Evolutionary conservation across 1,140 invertebrate species (phyloP).

Genomic region (Penaeus chinensis): DNA sequence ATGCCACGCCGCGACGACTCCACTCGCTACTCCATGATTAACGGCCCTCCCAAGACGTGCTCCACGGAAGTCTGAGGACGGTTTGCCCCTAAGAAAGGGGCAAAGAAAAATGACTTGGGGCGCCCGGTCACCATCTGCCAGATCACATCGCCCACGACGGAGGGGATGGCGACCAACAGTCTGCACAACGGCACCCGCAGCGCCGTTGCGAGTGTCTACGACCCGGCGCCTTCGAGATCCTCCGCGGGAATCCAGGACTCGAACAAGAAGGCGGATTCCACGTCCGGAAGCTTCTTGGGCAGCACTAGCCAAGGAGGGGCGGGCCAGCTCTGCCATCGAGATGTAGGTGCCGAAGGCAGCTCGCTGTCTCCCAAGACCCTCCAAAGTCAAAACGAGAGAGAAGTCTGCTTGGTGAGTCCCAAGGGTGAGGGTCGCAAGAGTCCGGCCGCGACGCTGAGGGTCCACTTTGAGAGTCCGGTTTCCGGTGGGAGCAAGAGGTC

Average conservation of each 20-base stretch:
- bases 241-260: not conserved
- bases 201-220: slow-evolving; percentile 28
- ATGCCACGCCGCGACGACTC: slow-evolving; percentile 27
- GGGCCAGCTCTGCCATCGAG: slow-evolving; percentile 12
- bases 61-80: slow-evolving; percentile 59
- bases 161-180: not conserved
- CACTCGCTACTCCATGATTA: slow-evolving; percentile 59
- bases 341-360: slow-evolving; percentile 1
- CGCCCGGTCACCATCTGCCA: slow-evolving; percentile 38
- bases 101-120: not conserved
- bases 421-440: slow-evolving; percentile 27
- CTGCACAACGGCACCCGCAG: slow-evolving; percentile 45
- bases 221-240: slow-evolving; percentile 8
- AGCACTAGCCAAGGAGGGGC: slow-evolving; percentile 28
- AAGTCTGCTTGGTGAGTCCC: not conserved
- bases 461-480: slow-evolving; percentile 34
- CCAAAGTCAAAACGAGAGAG: not conserved
- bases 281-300: not conserved
- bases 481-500: not conserved
- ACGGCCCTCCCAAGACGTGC: slow-evolving; percentile 55
- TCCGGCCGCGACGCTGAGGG: slow-evolving; percentile 28
- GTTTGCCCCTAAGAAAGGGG: slow-evolving; percentile 16
- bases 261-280: not conserved
- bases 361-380: not conserved
- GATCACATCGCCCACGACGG: not conserved